Percentiles rank a stretch among this genome's conserved stretches.
These are phyloP conservation scores for Eilema griseolum DNA, from an alignment of 2,888 invertebrate genomes.

Conservation along the genomic window DNA sequence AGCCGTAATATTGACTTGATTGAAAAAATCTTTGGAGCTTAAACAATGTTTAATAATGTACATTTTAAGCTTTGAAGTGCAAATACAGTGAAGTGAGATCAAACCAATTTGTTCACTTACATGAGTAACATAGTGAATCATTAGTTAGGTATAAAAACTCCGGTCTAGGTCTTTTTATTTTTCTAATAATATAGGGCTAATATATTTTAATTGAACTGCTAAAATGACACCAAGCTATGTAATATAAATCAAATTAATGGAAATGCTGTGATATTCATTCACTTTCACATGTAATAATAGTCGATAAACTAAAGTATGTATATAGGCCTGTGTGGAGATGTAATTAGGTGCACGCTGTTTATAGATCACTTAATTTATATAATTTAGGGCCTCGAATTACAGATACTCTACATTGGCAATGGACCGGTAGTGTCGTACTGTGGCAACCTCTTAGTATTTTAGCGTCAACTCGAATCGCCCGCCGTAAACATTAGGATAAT, in stretches of 20 bases:
- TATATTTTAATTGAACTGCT: slow-evolving; percentile 53
- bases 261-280: slow-evolving; percentile 83
- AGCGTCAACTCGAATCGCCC: slow-evolving; percentile 51
- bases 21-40: slow-evolving; percentile 66
- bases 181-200: slow-evolving; percentile 64
- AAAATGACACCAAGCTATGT: slow-evolving; percentile 53
- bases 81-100: slow-evolving; percentile 46
- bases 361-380: slow-evolving; percentile 59
- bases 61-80: slow-evolving; percentile 42
- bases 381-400: slow-evolving; percentile 51
- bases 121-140: slow-evolving; percentile 59
- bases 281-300: slow-evolving; percentile 67
- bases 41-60: slow-evolving; percentile 58
- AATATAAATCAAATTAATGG: slow-evolving; percentile 68
- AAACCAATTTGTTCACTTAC: slow-evolving; percentile 50
- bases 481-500: slow-evolving; percentile 56
- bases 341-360: slow-evolving; percentile 63
- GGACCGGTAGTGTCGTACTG: slow-evolving; percentile 24
- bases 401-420: slow-evolving; percentile 42
- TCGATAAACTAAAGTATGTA: slow-evolving; percentile 46
- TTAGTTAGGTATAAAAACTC: slow-evolving; percentile 70
- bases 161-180: slow-evolving; percentile 73
- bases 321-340: slow-evolving; percentile 69
- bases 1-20: slow-evolving; percentile 63
- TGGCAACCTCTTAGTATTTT: slow-evolving; percentile 34